These are phyloP conservation scores for Aphaenogaster floridana DNA, from an alignment of 1,140 invertebrate species.

Conservation along the genomic window DNA sequence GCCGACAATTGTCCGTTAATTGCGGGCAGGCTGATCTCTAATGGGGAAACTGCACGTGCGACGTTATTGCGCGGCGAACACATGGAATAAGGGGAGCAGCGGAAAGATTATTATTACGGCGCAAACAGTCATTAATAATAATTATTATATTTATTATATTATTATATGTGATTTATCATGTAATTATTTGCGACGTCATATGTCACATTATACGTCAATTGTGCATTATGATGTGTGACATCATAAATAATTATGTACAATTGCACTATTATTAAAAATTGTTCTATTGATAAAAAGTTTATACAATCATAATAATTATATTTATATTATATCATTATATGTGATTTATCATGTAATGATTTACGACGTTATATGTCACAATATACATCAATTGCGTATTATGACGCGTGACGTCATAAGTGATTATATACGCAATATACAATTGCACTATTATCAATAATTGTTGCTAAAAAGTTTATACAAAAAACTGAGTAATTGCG, in stretches of 20 bases:
- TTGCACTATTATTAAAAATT: background rate
- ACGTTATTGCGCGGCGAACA: background rate
- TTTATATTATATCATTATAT: background rate
- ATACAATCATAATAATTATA: too few species aligned
- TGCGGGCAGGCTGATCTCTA: conserved; percentile 28
- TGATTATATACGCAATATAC: background rate
- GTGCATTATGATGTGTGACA: background rate
- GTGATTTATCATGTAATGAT: background rate
- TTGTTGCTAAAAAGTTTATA: background rate
- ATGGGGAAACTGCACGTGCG: conserved; percentile 1
- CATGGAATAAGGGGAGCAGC: background rate
- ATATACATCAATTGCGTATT: background rate
- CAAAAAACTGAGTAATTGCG: too few species aligned
- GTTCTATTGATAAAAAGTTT: too few species aligned
- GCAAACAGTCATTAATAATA: background rate
- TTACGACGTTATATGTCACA: background rate
- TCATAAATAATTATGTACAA: background rate
- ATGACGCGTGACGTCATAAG: background rate
- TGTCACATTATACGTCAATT: background rate
- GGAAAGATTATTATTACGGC: background rate
- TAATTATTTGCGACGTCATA: background rate
- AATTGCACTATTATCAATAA: background rate
- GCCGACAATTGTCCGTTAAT: conserved; percentile 48
- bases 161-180: background rate
- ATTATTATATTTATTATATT: conserved; percentile 11